Conservation (phyloP, 2,888 invertebrate genomes). For the Drosophila maculinotata region DNA sequence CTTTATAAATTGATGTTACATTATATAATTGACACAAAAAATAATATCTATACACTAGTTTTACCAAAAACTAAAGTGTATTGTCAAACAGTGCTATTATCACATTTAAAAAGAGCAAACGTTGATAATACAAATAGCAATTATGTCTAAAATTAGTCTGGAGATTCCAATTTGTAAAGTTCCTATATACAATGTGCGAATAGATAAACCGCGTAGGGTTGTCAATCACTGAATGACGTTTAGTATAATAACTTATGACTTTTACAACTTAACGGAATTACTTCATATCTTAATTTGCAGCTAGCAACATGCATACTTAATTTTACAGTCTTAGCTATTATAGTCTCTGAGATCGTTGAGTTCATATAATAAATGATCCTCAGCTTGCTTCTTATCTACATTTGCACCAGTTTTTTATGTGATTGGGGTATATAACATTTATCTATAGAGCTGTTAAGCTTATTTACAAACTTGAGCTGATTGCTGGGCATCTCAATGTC, state of each 20-base stretch:
- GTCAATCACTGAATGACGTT: slow-evolving; percentile 1
- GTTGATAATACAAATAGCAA: too few species aligned
- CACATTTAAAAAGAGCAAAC: too few species aligned
- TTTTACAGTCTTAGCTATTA: background rate
- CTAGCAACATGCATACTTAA: background rate
- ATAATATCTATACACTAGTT: too few species aligned
- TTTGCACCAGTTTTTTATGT: slow-evolving; percentile 1
- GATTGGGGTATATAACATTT: slow-evolving; percentile 10
- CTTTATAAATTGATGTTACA: slow-evolving; percentile 8
- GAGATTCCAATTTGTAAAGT: too few species aligned
- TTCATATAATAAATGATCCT: background rate
- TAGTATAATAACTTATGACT: background rate
- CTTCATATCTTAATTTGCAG: slow-evolving; percentile 3
- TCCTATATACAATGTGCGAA: too few species aligned
- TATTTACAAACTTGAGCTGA: slow-evolving; percentile 20
- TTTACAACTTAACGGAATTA: background rate
- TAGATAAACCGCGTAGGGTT: too few species aligned
- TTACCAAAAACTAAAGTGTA: too few species aligned
- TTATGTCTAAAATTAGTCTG: too few species aligned
- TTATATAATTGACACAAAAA: slow-evolving; percentile 1
- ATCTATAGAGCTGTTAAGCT: slow-evolving; percentile 20
- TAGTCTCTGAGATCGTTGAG: slow-evolving; percentile 1
- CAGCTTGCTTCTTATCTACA: background rate
- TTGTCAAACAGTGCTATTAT: too few species aligned
- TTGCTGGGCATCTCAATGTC: slow-evolving; percentile 37